Evolutionary conservation across 2,113 vertebrate genomes (phyloP).

Genomic region (Nothocercus nigrocapillus): DNA sequence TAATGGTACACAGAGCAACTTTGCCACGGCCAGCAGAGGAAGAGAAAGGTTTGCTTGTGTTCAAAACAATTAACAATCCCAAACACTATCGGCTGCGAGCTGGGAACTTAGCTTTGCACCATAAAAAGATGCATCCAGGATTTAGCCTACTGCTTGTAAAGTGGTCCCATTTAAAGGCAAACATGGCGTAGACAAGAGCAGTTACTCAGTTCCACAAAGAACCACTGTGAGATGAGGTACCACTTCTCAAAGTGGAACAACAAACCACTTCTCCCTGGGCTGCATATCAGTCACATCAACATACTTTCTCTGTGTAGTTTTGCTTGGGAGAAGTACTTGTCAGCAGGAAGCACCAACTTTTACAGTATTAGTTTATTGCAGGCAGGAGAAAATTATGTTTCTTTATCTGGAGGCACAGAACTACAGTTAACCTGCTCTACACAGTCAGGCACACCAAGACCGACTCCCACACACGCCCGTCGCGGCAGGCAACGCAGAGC

Average conservation of each 20-base stretch:
- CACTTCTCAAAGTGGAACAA: neutral
- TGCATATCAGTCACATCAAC: neutral
- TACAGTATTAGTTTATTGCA: rapidly evolving
- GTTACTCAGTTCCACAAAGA: neutral
- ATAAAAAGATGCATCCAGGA: rapidly evolving
- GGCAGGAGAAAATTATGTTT: neutral
- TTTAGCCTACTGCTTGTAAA: neutral
- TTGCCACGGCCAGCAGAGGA: rapidly evolving
- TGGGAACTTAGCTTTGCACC: rapidly evolving
- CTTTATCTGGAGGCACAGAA: neutral
- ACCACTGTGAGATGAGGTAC: rapidly evolving
- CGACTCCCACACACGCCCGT: neutral
- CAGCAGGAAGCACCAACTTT: neutral
- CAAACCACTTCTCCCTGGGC: constrained; percentile 2
- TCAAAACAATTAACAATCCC: rapidly evolving
- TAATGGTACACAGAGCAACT: neutral
- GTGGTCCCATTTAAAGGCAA: neutral
- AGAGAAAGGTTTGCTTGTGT: neutral
- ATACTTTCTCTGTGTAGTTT: neutral
- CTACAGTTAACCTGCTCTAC: neutral
- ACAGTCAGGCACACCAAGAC: neutral
- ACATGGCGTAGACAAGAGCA: neutral
- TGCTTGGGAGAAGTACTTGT: neutral
- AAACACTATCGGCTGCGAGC: neutral
- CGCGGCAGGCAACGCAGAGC: neutral